Evolutionary conservation across 2,797 vertebrate species (phyloP).

Genomic region (Pachyuromys duprasi): DNA sequence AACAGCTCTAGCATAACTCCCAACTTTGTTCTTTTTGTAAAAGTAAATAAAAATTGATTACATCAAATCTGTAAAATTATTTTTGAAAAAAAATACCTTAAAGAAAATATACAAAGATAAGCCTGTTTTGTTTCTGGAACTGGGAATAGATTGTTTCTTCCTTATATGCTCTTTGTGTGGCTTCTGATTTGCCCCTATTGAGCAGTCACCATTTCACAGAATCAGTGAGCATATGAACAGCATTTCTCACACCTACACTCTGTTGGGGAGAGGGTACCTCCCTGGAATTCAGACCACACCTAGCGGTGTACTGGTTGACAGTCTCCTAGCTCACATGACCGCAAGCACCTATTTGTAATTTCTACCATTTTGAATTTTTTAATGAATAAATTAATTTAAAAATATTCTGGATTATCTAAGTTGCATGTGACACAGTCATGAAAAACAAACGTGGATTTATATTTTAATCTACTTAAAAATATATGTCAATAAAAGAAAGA

Average conservation of each 20-base stretch:
- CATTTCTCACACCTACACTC: neutral
- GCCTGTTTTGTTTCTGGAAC: neutral
- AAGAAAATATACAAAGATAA: neutral
- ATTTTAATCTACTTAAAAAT: slow-evolving; percentile 25
- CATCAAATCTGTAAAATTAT: neutral
- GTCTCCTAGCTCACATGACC: neutral
- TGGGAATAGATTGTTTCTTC: neutral
- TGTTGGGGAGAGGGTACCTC: neutral
- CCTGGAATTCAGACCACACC: neutral
- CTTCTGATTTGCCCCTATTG: neutral
- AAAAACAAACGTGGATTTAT: neutral
- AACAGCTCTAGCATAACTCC: neutral
- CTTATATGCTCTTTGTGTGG: neutral
- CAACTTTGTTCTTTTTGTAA: neutral
- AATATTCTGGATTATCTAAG: neutral
- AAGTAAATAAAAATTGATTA: neutral
- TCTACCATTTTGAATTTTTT: neutral
- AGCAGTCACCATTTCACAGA: neutral
- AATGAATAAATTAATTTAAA: neutral
- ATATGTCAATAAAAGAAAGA: neutral
- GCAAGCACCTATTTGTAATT: neutral
- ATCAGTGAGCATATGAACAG: neutral
- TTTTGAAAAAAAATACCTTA: neutral
- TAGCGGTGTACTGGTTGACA: neutral
- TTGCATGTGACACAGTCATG: neutral